A percentile compares a stretch with the other conserved stretches of the same genome.
Conservation (phyloP, 1,140 invertebrate species). For the Macrostomum lignano region DNA sequence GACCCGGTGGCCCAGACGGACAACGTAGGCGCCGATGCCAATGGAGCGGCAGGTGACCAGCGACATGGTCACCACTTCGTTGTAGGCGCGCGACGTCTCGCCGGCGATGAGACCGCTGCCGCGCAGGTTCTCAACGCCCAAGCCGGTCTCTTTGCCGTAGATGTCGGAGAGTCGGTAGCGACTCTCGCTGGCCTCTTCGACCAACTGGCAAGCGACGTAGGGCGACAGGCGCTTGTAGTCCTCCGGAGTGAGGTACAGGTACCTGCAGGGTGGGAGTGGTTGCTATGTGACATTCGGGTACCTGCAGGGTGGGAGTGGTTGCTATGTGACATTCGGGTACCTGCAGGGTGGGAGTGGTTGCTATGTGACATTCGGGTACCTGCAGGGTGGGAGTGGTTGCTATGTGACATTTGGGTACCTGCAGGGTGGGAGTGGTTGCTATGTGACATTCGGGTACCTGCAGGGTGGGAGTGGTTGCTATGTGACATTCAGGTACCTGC, state of each 20-base stretch:
- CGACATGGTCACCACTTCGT: constrained; percentile 76
- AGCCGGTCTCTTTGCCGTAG: constrained; percentile 52
- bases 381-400: too few relatives aligned
- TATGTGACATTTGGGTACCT: too few relatives aligned
- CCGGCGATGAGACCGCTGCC: constrained; percentile 90
- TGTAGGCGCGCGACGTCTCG: constrained; percentile 72
- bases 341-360: too few relatives aligned
- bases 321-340: too few relatives aligned
- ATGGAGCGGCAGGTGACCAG: constrained; percentile 73
- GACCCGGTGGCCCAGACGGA: constrained; percentile 63
- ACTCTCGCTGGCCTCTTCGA: constrained; percentile 70
- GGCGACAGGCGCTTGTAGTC: constrained; percentile 60
- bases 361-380: too few relatives aligned
- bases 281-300: too few relatives aligned
- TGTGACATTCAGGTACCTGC: too few relatives aligned
- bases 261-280: too few relatives aligned
- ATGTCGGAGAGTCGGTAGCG: constrained; percentile 82
- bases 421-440: too few relatives aligned
- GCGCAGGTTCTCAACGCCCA: constrained; percentile 79
- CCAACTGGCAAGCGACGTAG: constrained; percentile 55
- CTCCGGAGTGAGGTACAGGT: constrained; percentile 70
- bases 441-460: too few relatives aligned
- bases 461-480: too few relatives aligned
- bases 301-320: too few relatives aligned
- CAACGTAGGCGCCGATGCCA: constrained; percentile 83